Evolutionary conservation across 2,113 vertebrate genomes (phyloP).

Genomic region (Sander lucioperca): DNA sequence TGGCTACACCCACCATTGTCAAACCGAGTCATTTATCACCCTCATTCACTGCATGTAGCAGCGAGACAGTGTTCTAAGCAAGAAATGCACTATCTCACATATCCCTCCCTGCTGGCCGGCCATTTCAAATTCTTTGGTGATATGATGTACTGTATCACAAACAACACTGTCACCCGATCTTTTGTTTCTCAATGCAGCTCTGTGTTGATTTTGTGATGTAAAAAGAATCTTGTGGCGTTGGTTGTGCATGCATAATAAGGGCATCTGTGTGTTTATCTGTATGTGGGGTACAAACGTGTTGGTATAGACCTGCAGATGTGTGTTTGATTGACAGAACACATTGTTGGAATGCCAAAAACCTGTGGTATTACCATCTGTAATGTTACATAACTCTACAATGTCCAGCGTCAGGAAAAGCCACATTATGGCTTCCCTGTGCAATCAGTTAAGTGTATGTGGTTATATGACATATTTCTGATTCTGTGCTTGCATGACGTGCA

Average conservation of each 20-base stretch:
- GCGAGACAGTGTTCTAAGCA: constrained; percentile 33
- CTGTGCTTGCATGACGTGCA: not conserved
- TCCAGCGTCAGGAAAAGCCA: not conserved
- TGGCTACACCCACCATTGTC: constrained; percentile 63
- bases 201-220: constrained; percentile 19
- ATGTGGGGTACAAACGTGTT: not conserved
- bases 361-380: not conserved
- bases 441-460: not conserved
- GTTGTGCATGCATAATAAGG: not conserved
- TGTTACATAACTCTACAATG: not conserved
- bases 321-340: not conserved
- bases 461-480: not conserved
- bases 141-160: constrained; percentile 35
- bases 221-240: not conserved
- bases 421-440: not conserved
- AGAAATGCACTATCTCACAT: constrained; percentile 25
- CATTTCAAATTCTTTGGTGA: constrained; percentile 24
- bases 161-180: constrained; percentile 4
- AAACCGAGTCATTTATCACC: constrained; percentile 64
- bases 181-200: constrained; percentile 38
- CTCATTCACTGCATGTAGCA: constrained; percentile 21
- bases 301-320: not conserved
- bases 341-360: not conserved
- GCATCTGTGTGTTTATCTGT: not conserved
- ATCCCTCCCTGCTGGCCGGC: constrained; percentile 4